Evolutionary conservation across 1,140 invertebrate species (phyloP), one percentile per base, ranked within the genome.

Genomic region (Caenorhabditis remanei): DNA sequence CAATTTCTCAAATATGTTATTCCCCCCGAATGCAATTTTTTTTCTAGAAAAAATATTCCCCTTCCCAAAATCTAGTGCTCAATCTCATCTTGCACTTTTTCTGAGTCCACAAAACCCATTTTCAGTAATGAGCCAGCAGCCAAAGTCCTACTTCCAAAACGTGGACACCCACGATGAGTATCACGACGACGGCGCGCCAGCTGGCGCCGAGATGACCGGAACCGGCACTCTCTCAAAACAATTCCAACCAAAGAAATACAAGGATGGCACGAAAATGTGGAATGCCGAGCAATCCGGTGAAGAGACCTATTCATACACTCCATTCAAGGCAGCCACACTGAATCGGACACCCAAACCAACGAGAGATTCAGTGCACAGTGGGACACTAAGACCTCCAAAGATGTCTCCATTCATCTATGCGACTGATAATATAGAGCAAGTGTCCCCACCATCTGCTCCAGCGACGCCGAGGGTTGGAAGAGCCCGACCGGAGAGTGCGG

Each of bases 111-210:
- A 58, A 3, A 16, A 58, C 21, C n/a, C 2, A 19, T 32, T 79
- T 79, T 79, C 46, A 79, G 71, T 79, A 79, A 79, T 79, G 71
- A 79, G 71, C 71, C 71, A 79, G 11, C 71, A 41, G 40, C 46
- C 71, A 50, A 79, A 79, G 41, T 53, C 46, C n/a, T 79, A 79
- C 53, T 79, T 79, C 46, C 71, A 79, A 79, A 79, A 79, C 46
- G 71, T 79, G 43, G 71, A 79, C 24, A 79, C 71, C 7, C 71
- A 79, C 24, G 71, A 79, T 50, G 71, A 79, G 41, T 79, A 79
- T n/a, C 50, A 79, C n/a, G 46, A 79, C 16, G 71, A 79, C 11
- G 46, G 40, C 4, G n/a, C 21, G 32, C 32, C 32, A 8, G 46
- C 7, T 9, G 14, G 32, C 11, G 46, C 71, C 13, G 71, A 79